phyloP scores from a whole-genome alignment of 1,140 invertebrate species.

The Hesperophylax magnus region DNA sequence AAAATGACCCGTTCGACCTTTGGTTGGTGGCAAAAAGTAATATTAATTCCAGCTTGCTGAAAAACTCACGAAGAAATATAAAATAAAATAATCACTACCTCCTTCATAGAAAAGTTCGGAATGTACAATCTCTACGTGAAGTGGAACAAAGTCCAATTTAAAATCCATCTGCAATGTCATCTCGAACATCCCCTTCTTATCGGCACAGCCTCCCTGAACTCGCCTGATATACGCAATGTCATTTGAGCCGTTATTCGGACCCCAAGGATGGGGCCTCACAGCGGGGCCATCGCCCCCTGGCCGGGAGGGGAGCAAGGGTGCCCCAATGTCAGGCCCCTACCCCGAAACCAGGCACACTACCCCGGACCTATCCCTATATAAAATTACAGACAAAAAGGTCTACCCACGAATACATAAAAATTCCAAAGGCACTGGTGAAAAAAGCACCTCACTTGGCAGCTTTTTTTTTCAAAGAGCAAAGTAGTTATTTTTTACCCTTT shows the following conservation, averaged over 20 bases:
- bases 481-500: neutral
- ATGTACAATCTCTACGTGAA: neutral
- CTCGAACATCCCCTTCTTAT: conserved; percentile 4
- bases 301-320: conserved; percentile 42
- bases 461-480: too few relatives aligned
- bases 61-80: too few relatives aligned
- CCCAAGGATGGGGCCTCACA: neutral
- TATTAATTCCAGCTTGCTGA: too few relatives aligned
- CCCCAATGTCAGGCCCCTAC: conserved; percentile 44
- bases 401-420: neutral
- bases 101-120: too few relatives aligned
- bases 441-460: too few relatives aligned
- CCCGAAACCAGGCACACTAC: neutral
- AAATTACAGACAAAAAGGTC: conserved; percentile 2
- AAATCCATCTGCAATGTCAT: conserved; percentile 25
- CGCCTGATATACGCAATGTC: conserved; percentile 36
- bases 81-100: too few relatives aligned
- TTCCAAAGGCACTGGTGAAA: neutral
- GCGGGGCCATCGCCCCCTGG: neutral
- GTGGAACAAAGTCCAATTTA: neutral
- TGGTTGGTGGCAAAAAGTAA: too few relatives aligned
- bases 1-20: too few relatives aligned
- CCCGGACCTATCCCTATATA: neutral
- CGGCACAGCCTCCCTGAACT: conserved; percentile 19
- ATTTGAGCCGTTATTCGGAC: conserved; percentile 27